Evolutionary conservation across 2,888 invertebrate genomes (phyloP).

Genomic region (Mycalesis mineus): DNA sequence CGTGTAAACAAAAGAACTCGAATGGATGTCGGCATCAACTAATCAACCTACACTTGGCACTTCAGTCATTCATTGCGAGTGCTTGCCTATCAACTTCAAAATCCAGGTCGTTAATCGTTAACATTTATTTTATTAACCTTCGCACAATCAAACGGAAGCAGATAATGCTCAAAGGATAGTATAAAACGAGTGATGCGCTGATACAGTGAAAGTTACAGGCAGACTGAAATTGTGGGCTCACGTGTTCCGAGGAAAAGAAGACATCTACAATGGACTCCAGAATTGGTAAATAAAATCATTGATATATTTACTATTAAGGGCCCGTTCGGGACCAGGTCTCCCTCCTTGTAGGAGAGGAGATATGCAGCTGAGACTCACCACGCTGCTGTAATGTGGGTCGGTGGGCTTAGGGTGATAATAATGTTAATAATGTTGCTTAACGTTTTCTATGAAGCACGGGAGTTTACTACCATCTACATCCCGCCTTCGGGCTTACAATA

Average conservation of each 20-base stretch:
- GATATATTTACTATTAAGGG: too few relatives aligned
- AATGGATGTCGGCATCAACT: too few relatives aligned
- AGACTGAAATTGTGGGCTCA: constrained; percentile 10
- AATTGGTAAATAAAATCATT: constrained; percentile 45
- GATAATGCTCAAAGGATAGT: constrained; percentile 34
- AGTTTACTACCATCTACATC: too few relatives aligned
- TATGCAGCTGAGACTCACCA: too few relatives aligned
- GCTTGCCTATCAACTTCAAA: constrained; percentile 30
- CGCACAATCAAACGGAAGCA: constrained; percentile 51
- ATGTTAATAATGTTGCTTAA: too few relatives aligned
- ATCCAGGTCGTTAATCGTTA: constrained; percentile 31
- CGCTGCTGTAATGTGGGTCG: too few relatives aligned
- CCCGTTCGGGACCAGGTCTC: too few relatives aligned
- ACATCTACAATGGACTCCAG: constrained; percentile 37
- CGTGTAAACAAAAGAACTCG: too few relatives aligned
- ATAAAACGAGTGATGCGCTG: constrained; percentile 40
- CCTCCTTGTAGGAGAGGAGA: too few relatives aligned
- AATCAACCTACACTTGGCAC: not conserved
- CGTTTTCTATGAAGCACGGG: too few relatives aligned
- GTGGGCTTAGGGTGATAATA: too few relatives aligned
- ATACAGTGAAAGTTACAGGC: constrained; percentile 31
- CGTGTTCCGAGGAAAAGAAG: constrained; percentile 12
- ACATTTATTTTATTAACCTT: constrained; percentile 43
- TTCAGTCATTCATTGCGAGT: constrained; percentile 23
- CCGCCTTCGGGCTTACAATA: too few relatives aligned